phyloP scores from a whole-genome alignment of 2,888 invertebrate species.

The Phorcus lineatus region DNA sequence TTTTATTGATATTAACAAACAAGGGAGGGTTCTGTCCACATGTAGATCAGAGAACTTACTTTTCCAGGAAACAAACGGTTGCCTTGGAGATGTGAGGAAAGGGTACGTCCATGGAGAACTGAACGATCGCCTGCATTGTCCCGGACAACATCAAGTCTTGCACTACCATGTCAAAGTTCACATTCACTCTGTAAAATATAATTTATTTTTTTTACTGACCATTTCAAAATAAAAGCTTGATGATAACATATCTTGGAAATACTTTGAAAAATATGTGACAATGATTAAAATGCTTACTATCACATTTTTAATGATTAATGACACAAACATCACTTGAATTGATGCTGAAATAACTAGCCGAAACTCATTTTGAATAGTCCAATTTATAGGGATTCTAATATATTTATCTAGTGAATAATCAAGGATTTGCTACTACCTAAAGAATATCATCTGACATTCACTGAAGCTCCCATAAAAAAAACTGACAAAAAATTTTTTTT shows the following conservation, averaged over 20 bases:
- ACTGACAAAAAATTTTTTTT: neutral
- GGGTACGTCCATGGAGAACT: slow-evolving; percentile 77
- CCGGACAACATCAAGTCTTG: slow-evolving; percentile 78
- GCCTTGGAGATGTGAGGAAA: slow-evolving; percentile 79
- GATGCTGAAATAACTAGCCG: neutral
- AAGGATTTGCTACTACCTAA: neutral
- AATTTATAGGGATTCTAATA: too few species aligned
- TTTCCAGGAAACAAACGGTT: slow-evolving; percentile 77
- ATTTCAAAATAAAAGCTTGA: too few species aligned
- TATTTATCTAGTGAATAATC: too few species aligned
- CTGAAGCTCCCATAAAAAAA: neutral
- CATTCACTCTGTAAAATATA: slow-evolving; percentile 76
- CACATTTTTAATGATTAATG: neutral
- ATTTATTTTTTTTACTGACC: too few species aligned
- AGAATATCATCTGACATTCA: neutral
- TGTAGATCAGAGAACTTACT: slow-evolving; percentile 59
- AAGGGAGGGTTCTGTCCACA: too few species aligned
- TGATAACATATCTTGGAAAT: neutral
- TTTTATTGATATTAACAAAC: too few species aligned
- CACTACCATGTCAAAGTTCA: slow-evolving; percentile 78
- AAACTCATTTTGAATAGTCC: too few species aligned
- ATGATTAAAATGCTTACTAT: neutral
- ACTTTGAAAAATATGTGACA: neutral
- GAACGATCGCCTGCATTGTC: slow-evolving; percentile 76
- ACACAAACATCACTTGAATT: neutral